Percentiles rank a stretch among this genome's conserved stretches.
Conservation (phyloP, 2,888 invertebrate genomes). For the Lasius fuliginosus region DNA sequence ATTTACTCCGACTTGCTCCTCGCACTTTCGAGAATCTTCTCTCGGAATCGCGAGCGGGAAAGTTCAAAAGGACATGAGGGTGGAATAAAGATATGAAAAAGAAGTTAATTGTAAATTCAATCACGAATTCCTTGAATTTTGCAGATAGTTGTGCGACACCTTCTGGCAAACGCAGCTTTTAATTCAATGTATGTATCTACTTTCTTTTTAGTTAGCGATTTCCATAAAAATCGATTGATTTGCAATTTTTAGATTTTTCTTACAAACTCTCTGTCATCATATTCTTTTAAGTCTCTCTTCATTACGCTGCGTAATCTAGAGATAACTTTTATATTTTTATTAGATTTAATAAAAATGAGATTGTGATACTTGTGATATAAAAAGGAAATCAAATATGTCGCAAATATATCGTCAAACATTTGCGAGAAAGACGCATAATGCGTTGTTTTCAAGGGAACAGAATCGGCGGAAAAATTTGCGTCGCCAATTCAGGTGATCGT, state of each 20-base stretch:
- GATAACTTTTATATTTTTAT: background rate
- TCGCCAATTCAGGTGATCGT: background rate
- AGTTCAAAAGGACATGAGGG: background rate
- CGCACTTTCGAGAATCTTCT: background rate
- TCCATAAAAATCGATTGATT: background rate
- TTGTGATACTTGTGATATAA: background rate
- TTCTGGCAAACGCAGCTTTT: background rate
- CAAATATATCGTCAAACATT: background rate
- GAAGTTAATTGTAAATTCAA: conserved; percentile 25
- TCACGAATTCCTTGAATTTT: background rate
- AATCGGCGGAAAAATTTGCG: background rate
- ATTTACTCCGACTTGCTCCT: conserved; percentile 8
- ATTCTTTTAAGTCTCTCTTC: background rate
- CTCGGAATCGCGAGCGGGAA: background rate
- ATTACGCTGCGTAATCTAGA: background rate
- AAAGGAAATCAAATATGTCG: background rate
- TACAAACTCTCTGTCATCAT: background rate
- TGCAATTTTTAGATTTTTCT: background rate
- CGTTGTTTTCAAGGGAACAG: background rate
- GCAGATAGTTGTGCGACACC: background rate
- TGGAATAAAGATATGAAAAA: background rate
- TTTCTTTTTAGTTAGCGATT: background rate
- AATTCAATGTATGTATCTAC: background rate
- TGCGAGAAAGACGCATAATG: background rate
- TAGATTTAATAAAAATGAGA: background rate